These are phyloP conservation scores for Peromyscus attwateri DNA, from an alignment of 2,797 vertebrate species.

Conservation along the genomic window DNA sequence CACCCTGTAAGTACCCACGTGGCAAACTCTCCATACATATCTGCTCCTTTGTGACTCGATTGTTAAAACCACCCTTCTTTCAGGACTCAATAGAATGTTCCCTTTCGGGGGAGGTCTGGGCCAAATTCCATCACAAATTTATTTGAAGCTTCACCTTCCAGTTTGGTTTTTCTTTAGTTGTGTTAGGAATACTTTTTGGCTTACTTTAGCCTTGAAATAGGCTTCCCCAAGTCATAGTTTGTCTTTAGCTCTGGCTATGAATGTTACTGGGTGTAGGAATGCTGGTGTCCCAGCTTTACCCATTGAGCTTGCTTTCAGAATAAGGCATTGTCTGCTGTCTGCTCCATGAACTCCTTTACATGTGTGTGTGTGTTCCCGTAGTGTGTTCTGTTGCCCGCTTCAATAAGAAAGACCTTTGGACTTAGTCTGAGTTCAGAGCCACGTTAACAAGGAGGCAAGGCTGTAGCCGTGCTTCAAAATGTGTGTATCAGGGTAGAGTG, in stretches of 20 bases:
- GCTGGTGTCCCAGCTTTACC: background rate
- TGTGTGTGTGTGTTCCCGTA: background rate
- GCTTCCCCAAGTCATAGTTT: background rate
- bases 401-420: background rate
- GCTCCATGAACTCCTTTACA: background rate
- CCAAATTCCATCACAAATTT: background rate
- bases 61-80: conserved; percentile 21
- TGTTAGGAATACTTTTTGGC: background rate
- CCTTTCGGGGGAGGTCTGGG: background rate
- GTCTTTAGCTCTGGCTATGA: background rate
- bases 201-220: conserved; percentile 8
- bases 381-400: conserved; percentile 8
- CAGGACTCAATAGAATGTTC: conserved; percentile 10
- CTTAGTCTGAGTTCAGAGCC: background rate
- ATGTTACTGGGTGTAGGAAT: background rate
- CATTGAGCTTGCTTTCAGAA: background rate
- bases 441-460: background rate
- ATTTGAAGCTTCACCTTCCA: conserved; percentile 46
- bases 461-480: background rate
- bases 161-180: conserved; percentile 7
- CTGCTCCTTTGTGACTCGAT: background rate
- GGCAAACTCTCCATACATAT: background rate
- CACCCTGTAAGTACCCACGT: background rate
- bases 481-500: fast-evolving
- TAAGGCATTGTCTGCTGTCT: background rate